Percentiles rank a stretch among this genome's conserved stretches.
Conservation (phyloP, 2,888 invertebrate genomes). For the Athetis lepigone region DNA sequence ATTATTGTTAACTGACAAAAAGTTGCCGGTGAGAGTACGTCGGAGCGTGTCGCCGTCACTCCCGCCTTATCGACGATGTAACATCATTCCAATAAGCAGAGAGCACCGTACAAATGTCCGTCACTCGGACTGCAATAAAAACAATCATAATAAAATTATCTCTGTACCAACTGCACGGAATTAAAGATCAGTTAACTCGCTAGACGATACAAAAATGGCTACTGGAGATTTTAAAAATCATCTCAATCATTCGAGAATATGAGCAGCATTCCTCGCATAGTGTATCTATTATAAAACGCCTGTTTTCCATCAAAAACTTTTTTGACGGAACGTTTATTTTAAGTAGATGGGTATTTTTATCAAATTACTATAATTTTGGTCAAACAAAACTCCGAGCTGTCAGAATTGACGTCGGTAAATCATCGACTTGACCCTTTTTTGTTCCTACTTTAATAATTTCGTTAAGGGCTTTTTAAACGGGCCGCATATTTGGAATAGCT, state of each 20-base stretch:
- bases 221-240: slow-evolving; percentile 67
- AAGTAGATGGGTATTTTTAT: slow-evolving; percentile 88
- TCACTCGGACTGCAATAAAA: slow-evolving; percentile 65
- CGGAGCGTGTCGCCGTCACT: slow-evolving; percentile 57
- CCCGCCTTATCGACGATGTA: slow-evolving; percentile 66
- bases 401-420: slow-evolving; percentile 89
- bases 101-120: slow-evolving; percentile 59
- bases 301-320: slow-evolving; percentile 74
- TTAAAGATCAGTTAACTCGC: slow-evolving; percentile 63
- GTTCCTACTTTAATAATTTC: slow-evolving; percentile 85
- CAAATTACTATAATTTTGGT: slow-evolving; percentile 90
- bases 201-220: slow-evolving; percentile 62
- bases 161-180: slow-evolving; percentile 50
- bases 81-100: slow-evolving; percentile 70
- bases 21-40: slow-evolving; percentile 68
- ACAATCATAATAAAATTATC: slow-evolving; percentile 65
- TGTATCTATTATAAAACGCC: slow-evolving; percentile 78
- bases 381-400: slow-evolving; percentile 89
- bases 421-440: slow-evolving; percentile 87
- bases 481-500: slow-evolving; percentile 86
- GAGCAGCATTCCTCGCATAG: slow-evolving; percentile 79
- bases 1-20: slow-evolving; percentile 82
- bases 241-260: slow-evolving; percentile 60
- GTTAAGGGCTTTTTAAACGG: slow-evolving; percentile 89
- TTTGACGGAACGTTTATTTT: slow-evolving; percentile 82